Evolutionary conservation across 2,888 invertebrate species (phyloP), one percentile per base, ranked within the genome.

Genomic region (Tethea ocularis): DNA sequence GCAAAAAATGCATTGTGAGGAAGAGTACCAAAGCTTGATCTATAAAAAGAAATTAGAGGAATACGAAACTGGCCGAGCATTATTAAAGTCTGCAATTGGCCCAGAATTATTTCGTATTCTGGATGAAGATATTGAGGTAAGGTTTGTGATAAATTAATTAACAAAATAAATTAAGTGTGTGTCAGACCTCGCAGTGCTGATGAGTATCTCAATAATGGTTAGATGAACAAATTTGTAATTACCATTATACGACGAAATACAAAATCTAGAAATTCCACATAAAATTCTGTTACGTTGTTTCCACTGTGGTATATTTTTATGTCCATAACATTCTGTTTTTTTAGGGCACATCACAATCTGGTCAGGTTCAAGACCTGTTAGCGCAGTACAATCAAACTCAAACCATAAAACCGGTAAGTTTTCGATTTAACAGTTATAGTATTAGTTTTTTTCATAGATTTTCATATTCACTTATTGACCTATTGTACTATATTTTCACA

Each of bases 81-180:
- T 54, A 22, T 54, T 54, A 22, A 54, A 54, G 10, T 20, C 33
- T 15, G 54, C 54, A 1, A 36, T 54, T 20, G 54, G 33, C 15
- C 54, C 54, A 0, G 33, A 54, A 5, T 8, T 82, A 8, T 80
- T 66, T 56, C 61, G 67, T 13, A 60, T 78, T 17, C 52, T 86
- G 41, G 76, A 82, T n/a, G 78, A 82, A 0, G 71, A 74, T 55
- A 66, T 79, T 15, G 85, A 86, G 78, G 86, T 86, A 71, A 68
- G 8, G 20, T 20, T 20, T 20, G 3, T 38, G n/a, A 3, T 29
- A 10, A 8, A 29, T 17, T 52, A 29, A 8, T 26, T 26, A 5
- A 26, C n/a, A n/a, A n/a, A n/a, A n/a, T n/a, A n/a, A n/a, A n/a
- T n/a, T n/a, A n/a, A n/a, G n/a, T n/a, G n/a, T n/a, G n/a, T n/a